Evolutionary conservation across 2,113 vertebrate genomes (phyloP), one percentile per base, ranked within the genome.

Genomic region (Colius striatus): DNA sequence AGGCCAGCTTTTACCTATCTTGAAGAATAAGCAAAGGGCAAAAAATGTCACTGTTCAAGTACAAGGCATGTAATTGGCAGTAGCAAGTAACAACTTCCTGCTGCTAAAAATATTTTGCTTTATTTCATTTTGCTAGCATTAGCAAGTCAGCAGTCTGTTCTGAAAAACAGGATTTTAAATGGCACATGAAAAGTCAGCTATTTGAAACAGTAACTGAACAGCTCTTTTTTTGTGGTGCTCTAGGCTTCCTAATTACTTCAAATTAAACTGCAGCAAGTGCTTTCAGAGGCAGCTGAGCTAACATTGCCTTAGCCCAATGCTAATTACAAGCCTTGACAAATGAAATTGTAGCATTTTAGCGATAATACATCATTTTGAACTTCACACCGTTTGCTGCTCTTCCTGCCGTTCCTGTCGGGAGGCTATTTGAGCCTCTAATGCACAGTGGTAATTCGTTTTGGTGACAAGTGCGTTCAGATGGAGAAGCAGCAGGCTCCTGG

Each of bases 21-120:
- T 93, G 85, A 95, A 79, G 81, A 92, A 68, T 92, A 92, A 95
- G 90, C 80, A 80, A 90, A 91, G 32, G 62, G 72, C 50, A 87
- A 92, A 96, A 88, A 94, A 84, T 60, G 80, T 84, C 83, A 45
- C 75, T 94, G 88, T 90, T 97, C 79, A 84, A 94, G 76, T 88
- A 93, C 79, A 90, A 96, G 88, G 85, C 94, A 90, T 96, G 94
- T 95, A 96, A 96, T 92, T 97, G 96, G 95, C 93, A 95, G 96
- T 97, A 96, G 96, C 96, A 89, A 96, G 93, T 95, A 96, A 95
- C 85, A 96, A 92, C 95, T 97, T 97, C 95, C 96, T 97, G 94
- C 92, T 94, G 92, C 96, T 97, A 97, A 97, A 96, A 96, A 96
- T 97, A 97, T 84, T 95, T 94, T 92, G 76, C 90, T 91, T 92